Evolutionary conservation across 2,113 vertebrate species (phyloP), one percentile per base, ranked within the genome.

Genomic region (Accipiter cooperii): DNA sequence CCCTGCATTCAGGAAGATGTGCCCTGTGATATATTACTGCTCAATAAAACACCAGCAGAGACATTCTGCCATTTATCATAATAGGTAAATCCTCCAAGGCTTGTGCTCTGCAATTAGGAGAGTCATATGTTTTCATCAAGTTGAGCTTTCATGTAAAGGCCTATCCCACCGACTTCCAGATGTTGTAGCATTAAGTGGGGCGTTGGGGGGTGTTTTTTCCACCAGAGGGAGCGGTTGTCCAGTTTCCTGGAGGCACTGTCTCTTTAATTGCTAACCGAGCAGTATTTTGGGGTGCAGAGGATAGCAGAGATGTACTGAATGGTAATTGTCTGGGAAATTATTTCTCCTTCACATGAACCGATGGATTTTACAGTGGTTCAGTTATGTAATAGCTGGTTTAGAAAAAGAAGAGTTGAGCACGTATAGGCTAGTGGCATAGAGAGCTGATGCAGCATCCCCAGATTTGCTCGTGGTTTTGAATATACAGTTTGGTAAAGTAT

Each of bases 341-440:
- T 54, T 77, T 66, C 42, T 64, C 22, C 52, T 71, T 81, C 51
- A 6, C 10, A 2, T 1, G 10, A 73, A 47, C 3, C 1, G 20
- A 5, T 0, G 14, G 74, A 63, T 86, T 76, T 80, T 63, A 22
- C 63, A 33, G 83, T 6, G 34, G 38, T 40, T 94, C 51, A 24
- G 61, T 57, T 63, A 9, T 20, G 2, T 11, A 14, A 8, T 2
- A 9, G 36, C 28, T 54, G 44, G 19, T 29, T 87, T 6, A 42
- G 63, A 8, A 42, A 9, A 47, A 26, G 54, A 54, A 61, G 47
- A n/a, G n/a, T 6, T 28, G 55, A 80, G 55, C 25, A 36, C 2
- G 0, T 34, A 4, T 6, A n/a, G 42, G 3, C 26, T 12, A 2
- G 36, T 6, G 38, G 70, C 33, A 24, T 5, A 12, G 25, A 4